Evolutionary conservation across 1,140 invertebrate genomes (phyloP).

Genomic region (Polyergus mexicanus): DNA sequence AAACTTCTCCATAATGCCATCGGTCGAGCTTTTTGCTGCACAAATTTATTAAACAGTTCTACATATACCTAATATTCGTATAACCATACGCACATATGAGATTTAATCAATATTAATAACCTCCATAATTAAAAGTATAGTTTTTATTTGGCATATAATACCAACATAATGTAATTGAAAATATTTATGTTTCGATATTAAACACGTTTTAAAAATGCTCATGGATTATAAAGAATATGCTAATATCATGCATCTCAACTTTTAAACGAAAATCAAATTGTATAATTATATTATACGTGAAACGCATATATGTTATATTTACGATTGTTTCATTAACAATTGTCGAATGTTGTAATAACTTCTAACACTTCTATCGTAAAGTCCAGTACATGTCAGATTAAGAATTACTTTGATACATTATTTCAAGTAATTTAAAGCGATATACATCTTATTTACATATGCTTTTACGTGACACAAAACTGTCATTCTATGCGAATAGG

Average conservation of each 20-base stretch:
- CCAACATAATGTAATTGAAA: neutral
- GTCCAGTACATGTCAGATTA: neutral
- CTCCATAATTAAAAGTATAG: neutral
- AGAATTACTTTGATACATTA: neutral
- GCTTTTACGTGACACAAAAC: neutral
- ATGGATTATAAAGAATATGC: neutral
- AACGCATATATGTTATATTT: neutral
- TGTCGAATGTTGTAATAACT: neutral
- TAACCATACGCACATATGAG: conserved; percentile 7
- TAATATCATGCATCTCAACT: neutral
- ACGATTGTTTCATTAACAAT: neutral
- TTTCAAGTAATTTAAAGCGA: neutral
- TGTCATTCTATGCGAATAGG: too few relatives aligned
- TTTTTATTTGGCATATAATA: neutral
- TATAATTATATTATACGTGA: neutral
- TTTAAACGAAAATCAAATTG: neutral
- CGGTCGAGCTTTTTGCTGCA: neutral
- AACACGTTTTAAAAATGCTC: neutral
- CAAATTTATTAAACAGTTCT: conserved; percentile 50
- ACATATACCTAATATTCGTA: neutral
- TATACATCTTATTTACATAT: neutral
- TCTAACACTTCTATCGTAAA: neutral
- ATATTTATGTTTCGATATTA: neutral
- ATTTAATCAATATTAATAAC: conserved; percentile 36
- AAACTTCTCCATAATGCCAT: conserved; percentile 89